Evolutionary conservation across 2,797 vertebrate genomes (phyloP).

Genomic region (Euthynnus affinis): DNA sequence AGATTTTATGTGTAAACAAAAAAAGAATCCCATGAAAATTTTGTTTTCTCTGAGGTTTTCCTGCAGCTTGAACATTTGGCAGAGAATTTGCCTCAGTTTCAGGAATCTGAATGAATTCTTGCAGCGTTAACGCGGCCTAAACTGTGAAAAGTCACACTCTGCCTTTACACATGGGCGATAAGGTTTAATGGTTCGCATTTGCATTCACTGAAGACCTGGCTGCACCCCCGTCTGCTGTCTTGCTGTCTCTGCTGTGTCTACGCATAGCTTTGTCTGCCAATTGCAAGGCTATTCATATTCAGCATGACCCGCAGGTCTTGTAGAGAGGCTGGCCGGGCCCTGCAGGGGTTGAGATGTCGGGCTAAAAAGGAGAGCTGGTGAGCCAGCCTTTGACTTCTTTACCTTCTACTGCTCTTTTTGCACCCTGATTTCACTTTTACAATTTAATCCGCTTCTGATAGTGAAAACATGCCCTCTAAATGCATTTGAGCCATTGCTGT

Average conservation of each 20-base stretch:
- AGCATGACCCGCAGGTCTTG: slow-evolving; percentile 51
- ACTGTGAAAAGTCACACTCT: slow-evolving; percentile 72
- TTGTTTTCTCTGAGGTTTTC: slow-evolving; percentile 29
- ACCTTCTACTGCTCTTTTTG: neutral
- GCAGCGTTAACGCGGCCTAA: slow-evolving; percentile 35
- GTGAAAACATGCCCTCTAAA: slow-evolving; percentile 24
- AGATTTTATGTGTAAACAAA: slow-evolving; percentile 3
- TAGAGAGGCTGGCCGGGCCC: slow-evolving; percentile 45
- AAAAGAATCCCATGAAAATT: neutral
- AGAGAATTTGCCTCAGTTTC: neutral
- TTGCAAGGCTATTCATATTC: slow-evolving; percentile 68
- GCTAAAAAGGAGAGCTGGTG: slow-evolving; percentile 49
- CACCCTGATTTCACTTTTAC: slow-evolving; percentile 5
- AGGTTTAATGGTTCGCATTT: slow-evolving; percentile 65
- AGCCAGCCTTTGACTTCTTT: slow-evolving; percentile 11
- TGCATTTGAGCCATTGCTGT: neutral
- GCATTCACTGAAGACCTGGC: slow-evolving; percentile 57
- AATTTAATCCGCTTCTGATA: slow-evolving; percentile 26
- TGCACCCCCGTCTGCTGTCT: slow-evolving; percentile 4
- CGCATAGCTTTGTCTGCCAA: slow-evolving; percentile 45
- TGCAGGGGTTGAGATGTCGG: slow-evolving; percentile 55
- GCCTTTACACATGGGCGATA: slow-evolving; percentile 47
- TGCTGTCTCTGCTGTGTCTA: slow-evolving; percentile 44
- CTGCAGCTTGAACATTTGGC: slow-evolving; percentile 39
- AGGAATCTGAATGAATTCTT: slow-evolving; percentile 51